Conservation (phyloP, 2,113 vertebrate genomes). For the Lasiurus borealis region DNA sequence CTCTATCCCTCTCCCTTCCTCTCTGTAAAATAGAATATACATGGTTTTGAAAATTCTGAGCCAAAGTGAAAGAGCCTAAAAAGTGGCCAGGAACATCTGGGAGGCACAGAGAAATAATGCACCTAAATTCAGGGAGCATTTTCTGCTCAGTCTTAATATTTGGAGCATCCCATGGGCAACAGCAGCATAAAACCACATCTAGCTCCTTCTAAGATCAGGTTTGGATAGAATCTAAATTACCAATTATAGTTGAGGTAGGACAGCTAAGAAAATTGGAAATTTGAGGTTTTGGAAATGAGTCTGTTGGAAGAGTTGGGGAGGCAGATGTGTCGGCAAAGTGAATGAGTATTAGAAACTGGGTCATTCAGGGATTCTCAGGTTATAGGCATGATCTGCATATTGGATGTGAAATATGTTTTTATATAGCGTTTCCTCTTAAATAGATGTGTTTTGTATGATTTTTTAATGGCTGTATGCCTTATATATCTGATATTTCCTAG, state of each 20-base stretch:
- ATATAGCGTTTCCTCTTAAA: background rate
- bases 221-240: conserved; percentile 31
- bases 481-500: background rate
- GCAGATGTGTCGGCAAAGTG: background rate
- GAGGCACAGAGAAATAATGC: background rate
- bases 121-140: background rate
- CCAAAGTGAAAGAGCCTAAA: background rate
- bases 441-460: background rate
- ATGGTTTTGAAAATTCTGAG: background rate
- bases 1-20: too few species aligned
- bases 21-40: background rate
- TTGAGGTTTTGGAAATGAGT: background rate
- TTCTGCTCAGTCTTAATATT: background rate
- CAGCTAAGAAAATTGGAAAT: conserved; percentile 36
- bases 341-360: background rate
- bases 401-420: background rate
- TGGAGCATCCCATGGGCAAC: background rate
- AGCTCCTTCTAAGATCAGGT: background rate
- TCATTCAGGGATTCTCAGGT: background rate
- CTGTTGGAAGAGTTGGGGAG: background rate
- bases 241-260: background rate
- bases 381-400: background rate
- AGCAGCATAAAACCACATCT: background rate
- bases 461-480: background rate
- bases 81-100: background rate